Evolutionary conservation across 2,888 invertebrate species (phyloP), one percentile per base, ranked within the genome.

Genomic region (Netelia melanura): DNA sequence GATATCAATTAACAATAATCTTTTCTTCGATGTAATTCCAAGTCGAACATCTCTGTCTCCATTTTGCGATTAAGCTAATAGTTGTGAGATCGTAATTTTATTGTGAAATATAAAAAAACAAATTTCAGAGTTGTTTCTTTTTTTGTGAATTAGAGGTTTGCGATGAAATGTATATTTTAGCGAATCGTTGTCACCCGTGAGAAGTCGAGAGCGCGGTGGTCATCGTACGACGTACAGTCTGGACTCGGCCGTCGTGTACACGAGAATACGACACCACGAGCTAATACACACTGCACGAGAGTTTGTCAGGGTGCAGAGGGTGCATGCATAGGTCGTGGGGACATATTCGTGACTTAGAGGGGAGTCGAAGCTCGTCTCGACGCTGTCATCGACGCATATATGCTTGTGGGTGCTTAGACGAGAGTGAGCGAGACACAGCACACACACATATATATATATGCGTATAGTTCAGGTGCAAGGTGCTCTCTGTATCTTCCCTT

Each of bases 381-480:
- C 23, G 68, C 43, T 67, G 83, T 79, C 76, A 72, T 62, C 77
- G 62, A 62, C 58, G 25, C 11, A 25, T 9, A 48, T 67, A 48
- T 38, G 72, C 68, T n/a, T 58, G 70, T 68, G 75, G 56, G 80
- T 71, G 75, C 38, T 64, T 67, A 61, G 58, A 52, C 23, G 58
- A 10, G 23, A 67, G 68, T 25, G 68, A 64, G 38, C 23, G 38
- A 17, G 17, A 25, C 61, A 65, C 23, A 23, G 43, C 1, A 62
- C 14, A 62, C 8, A 30, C 30, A 30, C n/a, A 30, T 2, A 62
- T 38, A 38, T 38, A n/a, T 62, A 62, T 14, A 14, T 62, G 14
- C 17, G 30, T 48, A n/a, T 23, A 62, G 64, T 71, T 81, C 72
- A 78, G 65, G 76, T 75, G 84, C 64, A 71, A 82, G 84, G 78